Evolutionary conservation across 2,888 invertebrate genomes (phyloP).

Genomic region (Leptinotarsa rubiginosa): DNA sequence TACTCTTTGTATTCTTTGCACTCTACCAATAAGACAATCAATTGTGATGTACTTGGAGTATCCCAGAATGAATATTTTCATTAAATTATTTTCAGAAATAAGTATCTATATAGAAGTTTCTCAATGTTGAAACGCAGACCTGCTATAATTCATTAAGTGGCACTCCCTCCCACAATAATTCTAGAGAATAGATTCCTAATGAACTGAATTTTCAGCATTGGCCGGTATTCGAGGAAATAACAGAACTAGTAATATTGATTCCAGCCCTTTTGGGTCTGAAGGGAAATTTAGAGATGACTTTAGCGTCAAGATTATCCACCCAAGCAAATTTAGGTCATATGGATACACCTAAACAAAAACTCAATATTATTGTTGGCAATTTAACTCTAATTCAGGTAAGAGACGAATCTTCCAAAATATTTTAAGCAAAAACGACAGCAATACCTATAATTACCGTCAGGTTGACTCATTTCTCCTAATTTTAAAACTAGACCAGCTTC

Average conservation of each 20-base stretch:
- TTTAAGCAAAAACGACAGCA: too few relatives aligned
- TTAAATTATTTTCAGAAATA: too few relatives aligned
- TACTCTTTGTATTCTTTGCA: too few relatives aligned
- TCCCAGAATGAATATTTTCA: too few relatives aligned
- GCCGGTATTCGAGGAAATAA: constrained; percentile 77
- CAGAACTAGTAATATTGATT: constrained; percentile 80
- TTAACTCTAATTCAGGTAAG: constrained; percentile 79
- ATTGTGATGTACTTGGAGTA: too few relatives aligned
- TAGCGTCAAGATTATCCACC: constrained; percentile 83
- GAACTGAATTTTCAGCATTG: constrained; percentile 71
- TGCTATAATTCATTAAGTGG: too few relatives aligned
- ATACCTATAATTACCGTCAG: neutral
- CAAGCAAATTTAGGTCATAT: constrained; percentile 83
- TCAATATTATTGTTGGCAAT: constrained; percentile 78
- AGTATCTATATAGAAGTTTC: too few relatives aligned
- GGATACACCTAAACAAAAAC: constrained; percentile 75
- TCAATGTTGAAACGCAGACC: too few relatives aligned
- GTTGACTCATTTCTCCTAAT: neutral
- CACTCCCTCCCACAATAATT: too few relatives aligned
- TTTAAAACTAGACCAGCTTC: too few relatives aligned
- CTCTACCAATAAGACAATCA: too few relatives aligned
- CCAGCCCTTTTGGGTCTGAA: constrained; percentile 83
- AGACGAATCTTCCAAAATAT: too few relatives aligned
- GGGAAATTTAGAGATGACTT: constrained; percentile 87
- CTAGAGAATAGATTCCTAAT: neutral